Evolutionary conservation across 1,140 invertebrate species (phyloP).

Genomic region (Penaeus chinensis): DNA sequence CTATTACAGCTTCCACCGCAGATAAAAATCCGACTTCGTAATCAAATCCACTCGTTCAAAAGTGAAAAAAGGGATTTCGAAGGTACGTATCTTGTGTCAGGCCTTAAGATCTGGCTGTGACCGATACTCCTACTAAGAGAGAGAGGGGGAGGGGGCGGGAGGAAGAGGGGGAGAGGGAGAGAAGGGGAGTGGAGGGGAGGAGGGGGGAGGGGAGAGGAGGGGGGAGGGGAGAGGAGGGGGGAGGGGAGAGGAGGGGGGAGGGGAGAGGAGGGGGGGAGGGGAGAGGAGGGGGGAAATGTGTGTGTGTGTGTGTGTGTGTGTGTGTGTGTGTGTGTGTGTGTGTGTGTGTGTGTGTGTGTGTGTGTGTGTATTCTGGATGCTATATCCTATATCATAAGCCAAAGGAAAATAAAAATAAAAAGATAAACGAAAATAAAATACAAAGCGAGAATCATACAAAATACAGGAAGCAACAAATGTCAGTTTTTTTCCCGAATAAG

Average conservation of each 20-base stretch:
- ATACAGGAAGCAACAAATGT: too few relatives aligned
- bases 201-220: neutral
- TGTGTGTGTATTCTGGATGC: too few relatives aligned
- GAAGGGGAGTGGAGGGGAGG: neutral
- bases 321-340: too few relatives aligned
- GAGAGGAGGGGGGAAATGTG: neutral
- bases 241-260: neutral
- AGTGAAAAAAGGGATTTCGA: neutral
- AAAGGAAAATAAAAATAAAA: too few relatives aligned
- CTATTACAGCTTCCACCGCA: neutral
- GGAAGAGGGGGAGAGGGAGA: neutral
- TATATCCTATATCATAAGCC: too few relatives aligned
- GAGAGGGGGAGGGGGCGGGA: neutral
- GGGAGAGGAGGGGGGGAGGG: neutral
- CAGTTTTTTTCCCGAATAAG: too few relatives aligned
- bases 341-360: too few relatives aligned
- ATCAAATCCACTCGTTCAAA: slow-evolving; percentile 10
- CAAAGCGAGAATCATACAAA: too few relatives aligned
- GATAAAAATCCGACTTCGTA: neutral
- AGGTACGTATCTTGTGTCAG: neutral
- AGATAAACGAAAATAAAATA: too few relatives aligned
- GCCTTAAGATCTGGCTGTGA: slow-evolving; percentile 2
- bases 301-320: too few relatives aligned
- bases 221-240: neutral
- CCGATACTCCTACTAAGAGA: neutral